These are phyloP conservation scores for Camelus bactrianus DNA, from an alignment of 2,113 vertebrate species.

Conservation along the genomic window DNA sequence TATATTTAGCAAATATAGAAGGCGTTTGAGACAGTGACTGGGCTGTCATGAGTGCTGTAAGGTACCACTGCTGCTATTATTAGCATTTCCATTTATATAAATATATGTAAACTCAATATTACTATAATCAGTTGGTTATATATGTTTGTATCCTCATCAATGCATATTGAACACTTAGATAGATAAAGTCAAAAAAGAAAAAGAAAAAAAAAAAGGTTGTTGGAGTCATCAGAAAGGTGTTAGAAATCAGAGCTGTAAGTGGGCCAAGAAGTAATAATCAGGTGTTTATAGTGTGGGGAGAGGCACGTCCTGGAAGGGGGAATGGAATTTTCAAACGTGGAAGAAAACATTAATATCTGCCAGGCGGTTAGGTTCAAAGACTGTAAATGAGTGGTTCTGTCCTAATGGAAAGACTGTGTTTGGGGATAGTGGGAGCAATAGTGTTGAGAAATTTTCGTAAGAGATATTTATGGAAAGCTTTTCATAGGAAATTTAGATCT, in stretches of 20 bases:
- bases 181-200: background rate
- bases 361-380: background rate
- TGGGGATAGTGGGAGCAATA: background rate
- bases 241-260: background rate
- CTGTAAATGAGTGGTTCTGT: background rate
- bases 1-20: background rate
- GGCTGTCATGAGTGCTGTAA: background rate
- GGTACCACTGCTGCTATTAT: background rate
- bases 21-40: background rate
- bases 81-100: background rate
- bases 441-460: background rate
- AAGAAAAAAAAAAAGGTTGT: background rate
- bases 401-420: background rate
- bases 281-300: background rate
- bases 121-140: background rate
- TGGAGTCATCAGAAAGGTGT: background rate
- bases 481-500: background rate
- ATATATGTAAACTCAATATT: background rate
- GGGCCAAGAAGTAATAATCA: background rate
- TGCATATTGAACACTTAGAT: background rate
- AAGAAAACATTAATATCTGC: background rate
- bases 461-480: background rate
- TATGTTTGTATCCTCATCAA: background rate
- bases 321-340: background rate
- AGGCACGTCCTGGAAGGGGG: background rate